These are phyloP conservation scores for Enteromius viviparus DNA, from an alignment of 2,797 vertebrate species.

Conservation along the genomic window DNA sequence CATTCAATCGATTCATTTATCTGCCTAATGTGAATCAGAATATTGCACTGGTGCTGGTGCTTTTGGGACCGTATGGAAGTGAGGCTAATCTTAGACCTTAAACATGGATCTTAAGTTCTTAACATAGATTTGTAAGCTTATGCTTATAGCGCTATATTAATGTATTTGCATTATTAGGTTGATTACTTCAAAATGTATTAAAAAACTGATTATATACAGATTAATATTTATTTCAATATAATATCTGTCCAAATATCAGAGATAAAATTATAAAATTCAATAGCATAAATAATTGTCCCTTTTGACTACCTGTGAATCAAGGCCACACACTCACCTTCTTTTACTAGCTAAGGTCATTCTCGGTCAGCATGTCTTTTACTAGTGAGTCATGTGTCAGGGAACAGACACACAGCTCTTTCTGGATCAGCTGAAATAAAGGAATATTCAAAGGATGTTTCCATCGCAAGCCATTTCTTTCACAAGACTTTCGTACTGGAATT, in stretches of 20 bases:
- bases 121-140: background rate
- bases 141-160: background rate
- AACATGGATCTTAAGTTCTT: background rate
- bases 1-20: conserved; percentile 26
- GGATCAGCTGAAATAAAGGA: background rate
- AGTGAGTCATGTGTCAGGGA: background rate
- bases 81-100: background rate
- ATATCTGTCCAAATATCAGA: background rate
- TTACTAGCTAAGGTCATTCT: background rate
- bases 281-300: background rate
- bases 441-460: background rate
- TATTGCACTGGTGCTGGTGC: conserved; percentile 11
- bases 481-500: background rate
- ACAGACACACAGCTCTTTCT: background rate
- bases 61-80: background rate
- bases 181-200: background rate
- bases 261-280: background rate
- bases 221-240: background rate
- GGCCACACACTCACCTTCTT: background rate
- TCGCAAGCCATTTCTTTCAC: background rate
- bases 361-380: background rate
- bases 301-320: background rate
- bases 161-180: background rate
- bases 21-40: conserved; percentile 20
- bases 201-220: background rate